These are phyloP conservation scores for Physocephala rufipes DNA, from an alignment of 2,888 invertebrate genomes.

Conservation along the genomic window DNA sequence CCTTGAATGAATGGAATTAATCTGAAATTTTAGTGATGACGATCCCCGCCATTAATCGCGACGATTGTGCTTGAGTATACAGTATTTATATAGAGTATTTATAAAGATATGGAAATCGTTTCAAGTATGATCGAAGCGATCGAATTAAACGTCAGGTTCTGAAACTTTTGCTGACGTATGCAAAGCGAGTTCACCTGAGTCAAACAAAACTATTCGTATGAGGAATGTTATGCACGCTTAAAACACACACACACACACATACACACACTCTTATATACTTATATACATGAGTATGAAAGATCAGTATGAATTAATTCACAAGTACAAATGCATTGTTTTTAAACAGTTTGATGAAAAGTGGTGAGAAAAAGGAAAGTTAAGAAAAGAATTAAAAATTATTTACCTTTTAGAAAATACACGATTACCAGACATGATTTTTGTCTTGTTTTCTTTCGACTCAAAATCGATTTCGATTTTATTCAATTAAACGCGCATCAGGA, in stretches of 20 bases:
- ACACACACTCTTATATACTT: conserved; percentile 3
- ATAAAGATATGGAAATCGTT: background rate
- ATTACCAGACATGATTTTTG: background rate
- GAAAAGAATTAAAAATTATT: no score
- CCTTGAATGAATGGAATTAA: no score
- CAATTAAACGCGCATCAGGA: background rate
- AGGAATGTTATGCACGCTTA: no score
- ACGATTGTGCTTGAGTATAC: no score
- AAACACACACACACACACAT: conserved; percentile 28
- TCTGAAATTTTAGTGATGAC: background rate
- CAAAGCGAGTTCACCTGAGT: conserved; percentile 29
- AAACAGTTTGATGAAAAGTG: conserved; percentile 22
- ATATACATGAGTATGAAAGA: no score
- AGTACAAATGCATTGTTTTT: background rate
- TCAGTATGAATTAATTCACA: conserved; percentile 4
- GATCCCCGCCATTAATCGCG: conserved; percentile 14
- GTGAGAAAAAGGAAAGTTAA: no score
- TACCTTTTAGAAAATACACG: conserved; percentile 5
- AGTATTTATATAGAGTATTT: no score
- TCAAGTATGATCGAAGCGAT: conserved; percentile 16
- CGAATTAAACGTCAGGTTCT: background rate
- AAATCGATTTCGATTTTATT: background rate
- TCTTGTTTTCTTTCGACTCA: background rate
- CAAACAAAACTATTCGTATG: conserved; percentile 12
- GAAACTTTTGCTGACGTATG: conserved; percentile 35